Conservation (phyloP, 2,888 invertebrate species). For the Antheraea yamamai region DNA sequence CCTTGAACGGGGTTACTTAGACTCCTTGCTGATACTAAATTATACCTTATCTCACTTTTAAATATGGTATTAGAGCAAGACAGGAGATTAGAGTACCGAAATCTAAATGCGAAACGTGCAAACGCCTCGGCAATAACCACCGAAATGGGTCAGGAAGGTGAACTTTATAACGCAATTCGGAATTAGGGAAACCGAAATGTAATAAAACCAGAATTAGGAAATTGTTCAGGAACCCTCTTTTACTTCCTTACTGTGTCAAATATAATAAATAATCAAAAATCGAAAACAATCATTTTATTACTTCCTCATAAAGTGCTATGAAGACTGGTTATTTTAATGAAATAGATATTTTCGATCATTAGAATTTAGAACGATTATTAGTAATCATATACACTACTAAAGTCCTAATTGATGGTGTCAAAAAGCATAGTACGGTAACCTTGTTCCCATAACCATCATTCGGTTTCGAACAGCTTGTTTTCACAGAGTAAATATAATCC, state of each 20-base stretch:
- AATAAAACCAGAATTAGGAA: constrained; percentile 74
- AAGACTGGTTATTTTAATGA: background rate
- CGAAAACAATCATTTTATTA: background rate
- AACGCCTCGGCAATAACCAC: constrained; percentile 66
- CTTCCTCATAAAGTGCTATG: background rate
- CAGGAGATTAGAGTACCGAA: constrained; percentile 51
- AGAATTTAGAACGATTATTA: too few species aligned
- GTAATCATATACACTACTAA: background rate
- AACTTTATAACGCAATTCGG: constrained; percentile 75
- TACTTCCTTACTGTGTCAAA: background rate
- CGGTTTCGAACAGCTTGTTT: constrained; percentile 25
- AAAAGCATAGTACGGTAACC: background rate
- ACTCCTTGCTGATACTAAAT: constrained; percentile 46
- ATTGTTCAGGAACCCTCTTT: constrained; percentile 44
- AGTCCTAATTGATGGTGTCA: background rate
- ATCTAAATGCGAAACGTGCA: constrained; percentile 67
- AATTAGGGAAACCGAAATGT: constrained; percentile 71
- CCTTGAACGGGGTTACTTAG: constrained; percentile 62
- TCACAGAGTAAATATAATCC: constrained; percentile 27
- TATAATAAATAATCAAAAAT: background rate
- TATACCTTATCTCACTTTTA: constrained; percentile 49
- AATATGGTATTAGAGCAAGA: constrained; percentile 51
- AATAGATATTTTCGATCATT: too few species aligned
- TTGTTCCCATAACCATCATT: background rate
- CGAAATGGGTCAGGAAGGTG: constrained; percentile 81